These are phyloP conservation scores for Lepisosteus oculatus DNA, from an alignment of 2,113 vertebrate genomes.

Conservation along the genomic window DNA sequence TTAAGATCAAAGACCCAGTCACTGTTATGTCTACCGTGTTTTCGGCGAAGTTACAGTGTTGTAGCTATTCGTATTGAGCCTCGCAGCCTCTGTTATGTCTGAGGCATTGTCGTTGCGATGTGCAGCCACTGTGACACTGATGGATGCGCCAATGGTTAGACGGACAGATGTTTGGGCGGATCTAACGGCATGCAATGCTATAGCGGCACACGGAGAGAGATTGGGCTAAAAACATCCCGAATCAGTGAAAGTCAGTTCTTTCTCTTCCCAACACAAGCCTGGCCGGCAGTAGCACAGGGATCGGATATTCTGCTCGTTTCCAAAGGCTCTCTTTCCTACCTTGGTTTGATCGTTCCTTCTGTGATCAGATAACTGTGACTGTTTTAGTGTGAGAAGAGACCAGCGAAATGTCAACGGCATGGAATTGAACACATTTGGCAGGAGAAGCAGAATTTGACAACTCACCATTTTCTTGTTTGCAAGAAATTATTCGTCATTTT, in stretches of 20 bases:
- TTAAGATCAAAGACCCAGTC: background rate
- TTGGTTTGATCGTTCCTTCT: constrained; percentile 48
- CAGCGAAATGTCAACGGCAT: constrained; percentile 47
- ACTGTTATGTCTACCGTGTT: constrained; percentile 1
- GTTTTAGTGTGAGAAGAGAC: constrained; percentile 47
- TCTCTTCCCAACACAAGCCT: constrained; percentile 29
- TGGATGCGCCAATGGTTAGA: constrained; percentile 91
- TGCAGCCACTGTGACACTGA: constrained; percentile 82
- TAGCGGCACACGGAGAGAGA: constrained; percentile 60
- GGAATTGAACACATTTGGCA: constrained; percentile 65
- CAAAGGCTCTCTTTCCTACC: constrained; percentile 27
- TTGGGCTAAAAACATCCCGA: constrained; percentile 61
- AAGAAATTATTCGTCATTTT: constrained; percentile 54
- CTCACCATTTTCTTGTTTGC: constrained; percentile 73
- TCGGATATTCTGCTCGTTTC: constrained; percentile 32
- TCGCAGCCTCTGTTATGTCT: constrained; percentile 50
- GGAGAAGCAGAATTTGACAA: constrained; percentile 62
- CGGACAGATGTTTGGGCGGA: constrained; percentile 97
- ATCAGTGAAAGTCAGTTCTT: constrained; percentile 51
- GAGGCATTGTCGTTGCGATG: constrained; percentile 63
- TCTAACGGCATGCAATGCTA: constrained; percentile 73
- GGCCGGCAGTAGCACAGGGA: constrained; percentile 31
- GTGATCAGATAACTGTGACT: constrained; percentile 50
- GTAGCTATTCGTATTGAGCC: constrained; percentile 45
- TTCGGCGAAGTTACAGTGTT: constrained; percentile 40